A percentile compares a stretch with the other conserved stretches of the same genome.
Evolutionary conservation across 2,113 vertebrate species (phyloP).

Genomic region (Lophotis ruficrista): DNA sequence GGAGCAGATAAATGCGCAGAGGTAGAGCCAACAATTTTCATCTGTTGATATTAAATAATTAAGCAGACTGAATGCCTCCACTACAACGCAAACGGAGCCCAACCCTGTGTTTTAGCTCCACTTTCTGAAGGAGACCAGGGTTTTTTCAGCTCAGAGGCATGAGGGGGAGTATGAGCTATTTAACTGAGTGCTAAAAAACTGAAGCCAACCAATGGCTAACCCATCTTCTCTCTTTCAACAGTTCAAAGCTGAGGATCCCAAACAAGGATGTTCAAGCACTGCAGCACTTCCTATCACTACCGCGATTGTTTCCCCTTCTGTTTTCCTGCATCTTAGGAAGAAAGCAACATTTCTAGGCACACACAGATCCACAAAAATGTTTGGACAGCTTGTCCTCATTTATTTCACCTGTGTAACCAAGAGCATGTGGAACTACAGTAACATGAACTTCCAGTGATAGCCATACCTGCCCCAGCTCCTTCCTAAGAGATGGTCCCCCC

Average conservation of each 20-base stretch:
- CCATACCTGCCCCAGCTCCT: not conserved
- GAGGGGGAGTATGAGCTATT: not conserved
- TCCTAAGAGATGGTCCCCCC: not conserved
- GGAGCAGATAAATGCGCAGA: not conserved
- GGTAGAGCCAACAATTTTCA: not conserved
- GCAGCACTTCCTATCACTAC: not conserved
- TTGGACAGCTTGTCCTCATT: not conserved
- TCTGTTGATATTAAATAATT: not conserved
- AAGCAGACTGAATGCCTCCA: not conserved
- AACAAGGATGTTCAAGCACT: not conserved
- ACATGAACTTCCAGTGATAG: not conserved
- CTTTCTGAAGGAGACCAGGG: not conserved
- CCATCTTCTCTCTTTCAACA: not conserved
- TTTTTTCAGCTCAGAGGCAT: not conserved
- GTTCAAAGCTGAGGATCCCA: not conserved
- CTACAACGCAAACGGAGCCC: not conserved
- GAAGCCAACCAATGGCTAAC: not conserved
- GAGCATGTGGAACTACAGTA: not conserved
- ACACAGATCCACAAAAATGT: not conserved
- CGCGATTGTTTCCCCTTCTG: not conserved
- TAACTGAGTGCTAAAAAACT: not conserved
- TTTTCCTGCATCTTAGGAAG: not conserved
- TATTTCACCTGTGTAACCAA: not conserved
- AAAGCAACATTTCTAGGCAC: not conserved
- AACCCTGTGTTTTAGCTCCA: not conserved